Conservation (phyloP, 2,888 invertebrate genomes). For the Lepetodrilus schrolli region DNA sequence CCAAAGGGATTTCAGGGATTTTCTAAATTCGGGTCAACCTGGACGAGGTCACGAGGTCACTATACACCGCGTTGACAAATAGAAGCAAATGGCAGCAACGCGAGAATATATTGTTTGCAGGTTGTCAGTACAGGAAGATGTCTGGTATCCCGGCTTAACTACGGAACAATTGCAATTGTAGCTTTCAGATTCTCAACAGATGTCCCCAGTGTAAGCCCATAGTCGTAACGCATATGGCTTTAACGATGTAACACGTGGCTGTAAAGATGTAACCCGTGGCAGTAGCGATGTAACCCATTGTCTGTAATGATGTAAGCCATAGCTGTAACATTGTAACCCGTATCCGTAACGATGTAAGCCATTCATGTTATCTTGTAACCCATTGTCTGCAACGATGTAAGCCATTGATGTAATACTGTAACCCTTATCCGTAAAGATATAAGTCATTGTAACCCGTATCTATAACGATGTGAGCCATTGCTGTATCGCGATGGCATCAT, state of each 20-base stretch:
- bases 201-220: not conserved
- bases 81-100: not conserved
- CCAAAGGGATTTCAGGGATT: conserved; percentile 15
- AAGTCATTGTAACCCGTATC: too few relatives aligned
- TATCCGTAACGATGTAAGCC: too few relatives aligned
- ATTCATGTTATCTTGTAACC: too few relatives aligned
- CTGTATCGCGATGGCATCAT: too few relatives aligned
- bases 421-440: too few relatives aligned
- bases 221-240: not conserved
- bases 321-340: too few relatives aligned
- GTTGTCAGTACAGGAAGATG: not conserved
- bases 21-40: conserved; percentile 14
- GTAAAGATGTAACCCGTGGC: too few relatives aligned
- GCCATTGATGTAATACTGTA: too few relatives aligned
- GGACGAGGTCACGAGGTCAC: not conserved
- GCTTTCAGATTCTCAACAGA: not conserved
- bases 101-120: not conserved
- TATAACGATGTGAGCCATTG: too few relatives aligned
- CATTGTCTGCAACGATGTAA: too few relatives aligned
- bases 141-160: not conserved
- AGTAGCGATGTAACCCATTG: not conserved
- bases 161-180: conserved; percentile 7
- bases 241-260: not conserved
- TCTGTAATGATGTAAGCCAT: too few relatives aligned
- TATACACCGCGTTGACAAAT: not conserved